These are phyloP conservation scores for Drosophila chauvacae DNA, from an alignment of 1,140 invertebrate species.

Conservation along the genomic window DNA sequence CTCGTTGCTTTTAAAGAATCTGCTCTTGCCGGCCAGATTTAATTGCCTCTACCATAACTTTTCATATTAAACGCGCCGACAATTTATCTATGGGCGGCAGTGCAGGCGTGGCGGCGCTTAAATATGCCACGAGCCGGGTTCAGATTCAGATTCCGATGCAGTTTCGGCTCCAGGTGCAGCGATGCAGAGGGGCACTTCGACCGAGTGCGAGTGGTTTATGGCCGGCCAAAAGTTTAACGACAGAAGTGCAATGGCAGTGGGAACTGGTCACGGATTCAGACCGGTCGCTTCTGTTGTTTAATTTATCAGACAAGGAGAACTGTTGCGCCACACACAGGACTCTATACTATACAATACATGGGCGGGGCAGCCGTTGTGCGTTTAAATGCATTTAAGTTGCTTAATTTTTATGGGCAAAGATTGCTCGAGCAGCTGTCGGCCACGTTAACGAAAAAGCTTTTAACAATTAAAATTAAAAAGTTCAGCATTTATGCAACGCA, in stretches of 20 bases:
- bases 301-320: constrained; percentile 75
- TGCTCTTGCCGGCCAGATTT: constrained; percentile 34
- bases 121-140: constrained; percentile 68
- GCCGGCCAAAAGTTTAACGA: constrained; percentile 64
- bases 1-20: constrained; percentile 45
- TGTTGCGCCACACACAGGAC: constrained; percentile 59
- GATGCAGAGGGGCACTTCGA: constrained; percentile 10
- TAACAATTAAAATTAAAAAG: constrained; percentile 84
- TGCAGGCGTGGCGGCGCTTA: constrained; percentile 67
- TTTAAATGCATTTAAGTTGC: constrained; percentile 80
- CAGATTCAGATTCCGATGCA: constrained; percentile 31
- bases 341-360: background rate
- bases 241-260: constrained; percentile 45
- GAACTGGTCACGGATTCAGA: constrained; percentile 44
- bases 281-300: constrained; percentile 59
- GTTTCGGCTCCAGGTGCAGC: constrained; percentile 41
- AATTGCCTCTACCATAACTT: constrained; percentile 73
- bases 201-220: constrained; percentile 60
- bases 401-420: constrained; percentile 55
- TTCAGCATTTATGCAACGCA: constrained; percentile 75
- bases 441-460: constrained; percentile 76
- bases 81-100: constrained; percentile 78
- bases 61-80: constrained; percentile 73
- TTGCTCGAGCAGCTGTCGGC: constrained; percentile 15
- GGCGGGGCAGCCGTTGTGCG: constrained; percentile 50